Evolutionary conservation across 2,797 vertebrate species (phyloP), one percentile per base, ranked within the genome.

Genomic region (Borostomias antarcticus): DNA sequence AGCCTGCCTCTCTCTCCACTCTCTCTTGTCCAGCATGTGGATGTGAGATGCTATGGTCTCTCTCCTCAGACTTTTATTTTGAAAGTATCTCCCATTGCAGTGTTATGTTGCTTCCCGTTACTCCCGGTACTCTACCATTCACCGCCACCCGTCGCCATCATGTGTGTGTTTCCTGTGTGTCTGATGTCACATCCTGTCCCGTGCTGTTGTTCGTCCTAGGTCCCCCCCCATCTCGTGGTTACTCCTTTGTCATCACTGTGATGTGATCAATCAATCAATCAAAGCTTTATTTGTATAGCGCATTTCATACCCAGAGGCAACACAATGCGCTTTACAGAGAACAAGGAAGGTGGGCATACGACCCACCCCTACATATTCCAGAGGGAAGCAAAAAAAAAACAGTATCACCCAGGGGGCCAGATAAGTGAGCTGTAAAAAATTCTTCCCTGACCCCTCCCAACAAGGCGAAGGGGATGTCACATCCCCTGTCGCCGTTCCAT

Each of bases 1-100:
- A 54, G 76, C 79, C 85, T 83, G 81, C 71, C 82, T 82, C 78
- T 80, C 72, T 70, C 60, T 70, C 45, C 72, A n/a, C n/a, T 69
- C 66, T 76, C 66, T 72, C 61, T 68, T 58, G 61, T 73, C 50
- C 68, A 59, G 82, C 79, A 83, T 86, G 81, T 45, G 68, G 67
- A 74, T 81, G 69, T 76, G 69, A 62, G 53, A 66, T 58, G 53
- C 58, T 72, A 33, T 50, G 33, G 43, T n/a, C 56, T 64, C 32
- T 33, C 54, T 45, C 54, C 25, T 51, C 51, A 48, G 47, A 40
- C 58, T 64, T 62, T 62, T 56, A 47, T 45, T 71, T 35, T 17
- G 13, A 40, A 33, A 56, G 26, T 58, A 48, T 57, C 30, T 64
- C 70, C 53, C 58, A n/a, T 43, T 45, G 62, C 29, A 29, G 30